phyloP scores from a whole-genome alignment of 2,113 vertebrate species.

The Glareola pratincola region DNA sequence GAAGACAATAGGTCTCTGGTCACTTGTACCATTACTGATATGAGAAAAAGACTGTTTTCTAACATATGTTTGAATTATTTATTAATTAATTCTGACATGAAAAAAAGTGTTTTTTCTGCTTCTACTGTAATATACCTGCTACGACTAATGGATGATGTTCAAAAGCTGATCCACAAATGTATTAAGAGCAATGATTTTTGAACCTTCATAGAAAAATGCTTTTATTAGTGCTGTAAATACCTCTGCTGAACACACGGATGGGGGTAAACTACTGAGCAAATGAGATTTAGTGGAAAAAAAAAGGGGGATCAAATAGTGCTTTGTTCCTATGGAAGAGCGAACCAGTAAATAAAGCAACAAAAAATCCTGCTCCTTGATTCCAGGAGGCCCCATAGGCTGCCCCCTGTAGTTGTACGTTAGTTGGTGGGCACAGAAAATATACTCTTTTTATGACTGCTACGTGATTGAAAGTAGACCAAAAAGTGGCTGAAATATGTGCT shows the following conservation, averaged over 20 bases:
- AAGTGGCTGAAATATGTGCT: not conserved
- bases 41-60: not conserved
- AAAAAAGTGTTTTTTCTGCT: constrained; percentile 32
- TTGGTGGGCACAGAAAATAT: not conserved
- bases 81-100: constrained; percentile 8
- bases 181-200: constrained; percentile 56
- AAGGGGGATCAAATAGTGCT: constrained; percentile 68
- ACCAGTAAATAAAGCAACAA: constrained; percentile 61
- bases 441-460: not conserved
- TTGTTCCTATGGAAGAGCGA: constrained; percentile 65
- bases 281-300: constrained; percentile 71
- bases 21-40: not conserved
- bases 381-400: not conserved
- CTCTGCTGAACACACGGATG: constrained; percentile 56
- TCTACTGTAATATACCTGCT: constrained; percentile 1
- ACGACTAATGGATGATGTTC: constrained; percentile 23
- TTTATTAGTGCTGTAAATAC: constrained; percentile 63
- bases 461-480: not conserved
- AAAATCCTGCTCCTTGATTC: not conserved
- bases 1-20: not conserved
- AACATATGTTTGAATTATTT: not conserved
- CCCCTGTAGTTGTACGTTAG: not conserved
- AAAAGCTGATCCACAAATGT: constrained; percentile 32
- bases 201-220: constrained; percentile 58
- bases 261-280: constrained; percentile 68